Conservation (phyloP, 1,140 invertebrate species). For the Bombus soroeensis region DNA sequence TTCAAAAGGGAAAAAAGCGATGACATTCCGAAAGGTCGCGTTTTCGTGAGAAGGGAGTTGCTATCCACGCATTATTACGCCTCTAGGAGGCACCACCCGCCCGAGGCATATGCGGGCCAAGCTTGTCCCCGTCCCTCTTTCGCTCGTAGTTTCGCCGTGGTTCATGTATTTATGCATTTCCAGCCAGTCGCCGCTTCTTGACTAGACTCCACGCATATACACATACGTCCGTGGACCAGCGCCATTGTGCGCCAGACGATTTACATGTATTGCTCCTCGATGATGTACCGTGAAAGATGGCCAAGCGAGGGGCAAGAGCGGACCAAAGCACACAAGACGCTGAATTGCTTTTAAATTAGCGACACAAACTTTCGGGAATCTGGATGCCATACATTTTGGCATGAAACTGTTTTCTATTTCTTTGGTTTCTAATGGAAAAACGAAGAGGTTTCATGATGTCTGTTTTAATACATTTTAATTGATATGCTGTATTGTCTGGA, state of each 20-base stretch:
- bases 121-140: conserved; percentile 70
- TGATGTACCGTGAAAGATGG: conserved; percentile 48
- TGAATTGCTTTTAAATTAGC: conserved; percentile 48
- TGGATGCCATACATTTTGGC: too few relatives aligned
- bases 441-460: neutral
- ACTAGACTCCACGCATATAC: conserved; percentile 58
- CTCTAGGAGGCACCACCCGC: conserved; percentile 71
- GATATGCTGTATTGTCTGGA: too few relatives aligned
- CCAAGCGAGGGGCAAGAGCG: neutral
- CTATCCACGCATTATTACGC: conserved; percentile 78
- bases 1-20: conserved; percentile 53
- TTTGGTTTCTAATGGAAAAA: neutral
- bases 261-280: conserved; percentile 52
- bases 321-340: neutral
- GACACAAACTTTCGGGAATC: neutral
- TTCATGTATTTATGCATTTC: conserved; percentile 82
- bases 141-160: conserved; percentile 66
- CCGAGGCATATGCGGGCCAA: conserved; percentile 77
- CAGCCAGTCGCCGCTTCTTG: conserved; percentile 68
- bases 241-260: conserved; percentile 38
- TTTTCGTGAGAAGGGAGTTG: conserved; percentile 71
- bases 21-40: conserved; percentile 74
- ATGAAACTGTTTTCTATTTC: neutral
- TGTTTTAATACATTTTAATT: neutral
- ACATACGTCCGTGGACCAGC: neutral